Percentiles rank a stretch among this genome's conserved stretches.
These are phyloP conservation scores for Pterocles gutturalis DNA, from an alignment of 2,113 vertebrate genomes.

Conservation along the genomic window DNA sequence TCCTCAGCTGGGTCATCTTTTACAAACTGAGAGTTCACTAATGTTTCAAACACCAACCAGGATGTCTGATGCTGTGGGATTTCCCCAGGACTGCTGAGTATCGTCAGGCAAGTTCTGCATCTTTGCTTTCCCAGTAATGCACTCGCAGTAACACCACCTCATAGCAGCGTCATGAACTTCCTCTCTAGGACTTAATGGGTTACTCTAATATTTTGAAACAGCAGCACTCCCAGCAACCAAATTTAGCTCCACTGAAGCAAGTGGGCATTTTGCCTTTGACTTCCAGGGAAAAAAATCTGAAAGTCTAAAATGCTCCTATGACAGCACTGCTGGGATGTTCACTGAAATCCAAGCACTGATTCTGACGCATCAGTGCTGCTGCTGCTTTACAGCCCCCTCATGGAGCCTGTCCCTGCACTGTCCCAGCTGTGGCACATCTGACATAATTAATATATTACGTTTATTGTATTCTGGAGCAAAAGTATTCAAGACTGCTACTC, in stretches of 20 bases:
- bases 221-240: neutral
- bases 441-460: neutral
- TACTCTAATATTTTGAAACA: neutral
- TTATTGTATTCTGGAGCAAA: neutral
- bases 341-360: neutral
- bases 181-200: rapidly evolving
- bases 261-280: neutral
- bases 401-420: neutral
- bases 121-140: neutral
- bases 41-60: neutral
- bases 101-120: neutral
- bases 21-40: neutral
- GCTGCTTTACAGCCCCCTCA: neutral
- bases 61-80: neutral
- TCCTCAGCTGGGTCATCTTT: neutral
- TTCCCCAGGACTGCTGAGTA: neutral
- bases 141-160: neutral
- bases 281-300: neutral
- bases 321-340: neutral
- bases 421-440: neutral
- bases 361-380: neutral
- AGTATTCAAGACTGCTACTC: neutral
- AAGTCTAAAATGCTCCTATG: neutral
- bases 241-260: neutral
- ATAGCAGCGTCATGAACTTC: neutral